Evolutionary conservation across 2,888 invertebrate genomes (phyloP).

Genomic region (Drosophila helvetica): DNA sequence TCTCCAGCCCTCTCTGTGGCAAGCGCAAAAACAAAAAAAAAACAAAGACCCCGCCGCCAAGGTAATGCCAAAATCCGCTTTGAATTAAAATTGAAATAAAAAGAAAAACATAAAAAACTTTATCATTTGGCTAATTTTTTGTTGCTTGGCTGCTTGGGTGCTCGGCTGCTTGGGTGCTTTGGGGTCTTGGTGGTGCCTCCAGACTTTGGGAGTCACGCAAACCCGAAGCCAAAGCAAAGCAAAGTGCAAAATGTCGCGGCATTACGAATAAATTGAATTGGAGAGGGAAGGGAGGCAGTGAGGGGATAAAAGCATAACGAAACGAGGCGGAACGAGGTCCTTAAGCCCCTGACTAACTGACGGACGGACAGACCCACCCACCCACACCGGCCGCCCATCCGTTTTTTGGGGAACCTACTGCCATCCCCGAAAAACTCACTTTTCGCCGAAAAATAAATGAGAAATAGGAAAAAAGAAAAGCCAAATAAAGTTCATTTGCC

Average conservation of each 20-base stretch:
- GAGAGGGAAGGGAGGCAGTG: conserved; percentile 12
- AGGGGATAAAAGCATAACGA: background rate
- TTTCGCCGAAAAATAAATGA: conserved; percentile 55
- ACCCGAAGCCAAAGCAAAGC: conserved; percentile 63
- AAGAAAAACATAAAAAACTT: conserved; percentile 36
- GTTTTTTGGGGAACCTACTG: conserved; percentile 13
- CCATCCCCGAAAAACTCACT: conserved; percentile 64
- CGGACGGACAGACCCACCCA: background rate
- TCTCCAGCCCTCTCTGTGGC: conserved; percentile 4
- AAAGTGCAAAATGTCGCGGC: conserved; percentile 77
- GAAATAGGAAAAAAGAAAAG: conserved; percentile 29
- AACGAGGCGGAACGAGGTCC: conserved; percentile 57
- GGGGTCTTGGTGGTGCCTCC: conserved; percentile 39
- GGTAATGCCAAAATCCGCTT: conserved; percentile 66
- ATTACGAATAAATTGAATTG: conserved; percentile 69
- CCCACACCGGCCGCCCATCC: no score
- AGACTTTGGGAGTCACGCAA: conserved; percentile 37
- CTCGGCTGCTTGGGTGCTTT: background rate
- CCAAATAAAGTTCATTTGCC: conserved; percentile 70
- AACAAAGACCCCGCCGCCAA: conserved; percentile 44
- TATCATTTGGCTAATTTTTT: conserved; percentile 72
- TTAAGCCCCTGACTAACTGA: conserved; percentile 42
- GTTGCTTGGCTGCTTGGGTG: background rate
- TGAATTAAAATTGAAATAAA: conserved; percentile 71
- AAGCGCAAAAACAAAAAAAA: conserved; percentile 29